Conservation (phyloP, 2,113 vertebrate species). For the Eretmodus cyanostictus region DNA sequence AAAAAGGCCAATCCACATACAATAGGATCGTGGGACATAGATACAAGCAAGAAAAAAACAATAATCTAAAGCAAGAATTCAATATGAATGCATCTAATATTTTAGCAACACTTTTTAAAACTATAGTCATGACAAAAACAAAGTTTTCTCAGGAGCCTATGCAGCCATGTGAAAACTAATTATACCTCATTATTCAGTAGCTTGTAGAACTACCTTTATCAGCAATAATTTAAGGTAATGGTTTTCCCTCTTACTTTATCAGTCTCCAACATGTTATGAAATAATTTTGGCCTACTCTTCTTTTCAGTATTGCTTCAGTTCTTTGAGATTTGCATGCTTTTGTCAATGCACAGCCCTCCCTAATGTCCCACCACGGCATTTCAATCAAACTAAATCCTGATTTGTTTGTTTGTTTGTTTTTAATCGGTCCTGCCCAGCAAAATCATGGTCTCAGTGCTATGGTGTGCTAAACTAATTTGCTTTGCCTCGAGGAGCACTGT, state of each 20-base stretch:
- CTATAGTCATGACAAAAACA: not conserved
- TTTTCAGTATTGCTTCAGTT: not conserved
- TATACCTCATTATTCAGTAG: not conserved
- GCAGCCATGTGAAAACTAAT: not conserved
- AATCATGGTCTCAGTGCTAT: not conserved
- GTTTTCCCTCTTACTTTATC: not conserved
- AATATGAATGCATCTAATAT: not conserved
- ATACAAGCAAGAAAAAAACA: not conserved
- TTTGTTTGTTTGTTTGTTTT: not conserved
- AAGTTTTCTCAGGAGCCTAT: not conserved
- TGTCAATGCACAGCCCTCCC: not conserved
- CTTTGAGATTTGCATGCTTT: not conserved
- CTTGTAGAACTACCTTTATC: not conserved
- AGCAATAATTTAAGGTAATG: not conserved
- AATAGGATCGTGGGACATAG: not conserved
- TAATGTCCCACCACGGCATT: not conserved
- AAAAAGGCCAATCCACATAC: not conserved
- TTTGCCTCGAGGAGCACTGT: not conserved
- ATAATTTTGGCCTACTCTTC: fast-evolving
- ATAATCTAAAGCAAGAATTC: not conserved
- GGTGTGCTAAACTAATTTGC: not conserved
- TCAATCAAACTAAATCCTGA: not conserved
- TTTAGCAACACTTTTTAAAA: not conserved
- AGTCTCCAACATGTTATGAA: not conserved
- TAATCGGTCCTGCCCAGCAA: not conserved